phyloP scores from a whole-genome alignment of 2,113 vertebrate species.

The Limnothrissa miodon region DNA sequence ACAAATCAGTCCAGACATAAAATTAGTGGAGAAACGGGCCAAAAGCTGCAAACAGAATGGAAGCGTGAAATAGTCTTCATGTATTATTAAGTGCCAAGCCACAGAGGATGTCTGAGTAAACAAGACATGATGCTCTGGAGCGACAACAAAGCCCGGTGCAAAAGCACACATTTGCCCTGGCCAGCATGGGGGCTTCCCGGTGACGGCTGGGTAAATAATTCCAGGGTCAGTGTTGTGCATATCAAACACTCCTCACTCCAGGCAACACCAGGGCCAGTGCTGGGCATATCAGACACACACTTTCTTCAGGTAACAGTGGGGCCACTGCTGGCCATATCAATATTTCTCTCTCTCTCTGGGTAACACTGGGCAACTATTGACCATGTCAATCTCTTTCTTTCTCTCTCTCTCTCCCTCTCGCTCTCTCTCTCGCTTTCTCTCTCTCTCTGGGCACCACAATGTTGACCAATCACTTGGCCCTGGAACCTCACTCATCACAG shows the following conservation, averaged over 20 bases:
- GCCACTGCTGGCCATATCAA: too few species aligned
- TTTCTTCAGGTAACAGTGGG: too few species aligned
- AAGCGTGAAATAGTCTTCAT: slow-evolving; percentile 56
- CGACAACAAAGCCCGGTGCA: slow-evolving; percentile 65
- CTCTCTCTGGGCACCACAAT: slow-evolving; percentile 22
- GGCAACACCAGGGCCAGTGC: too few species aligned
- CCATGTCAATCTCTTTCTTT: too few species aligned
- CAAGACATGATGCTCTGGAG: slow-evolving; percentile 62
- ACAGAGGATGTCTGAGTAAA: slow-evolving; percentile 63
- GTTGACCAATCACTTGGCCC: slow-evolving; percentile 51
- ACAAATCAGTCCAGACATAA: not conserved
- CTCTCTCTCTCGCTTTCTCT: too few species aligned
- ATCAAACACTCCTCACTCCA: slow-evolving; percentile 45
- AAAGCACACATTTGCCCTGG: slow-evolving; percentile 51
- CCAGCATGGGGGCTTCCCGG: slow-evolving; percentile 62
- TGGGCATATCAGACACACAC: too few species aligned
- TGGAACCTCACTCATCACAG: slow-evolving; percentile 37
- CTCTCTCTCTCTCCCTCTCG: too few species aligned
- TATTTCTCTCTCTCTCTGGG: too few species aligned
- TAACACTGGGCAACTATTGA: too few species aligned
- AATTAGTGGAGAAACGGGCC: not conserved
- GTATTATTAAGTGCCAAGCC: slow-evolving; percentile 65
- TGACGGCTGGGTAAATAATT: slow-evolving; percentile 66
- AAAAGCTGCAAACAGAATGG: not conserved
- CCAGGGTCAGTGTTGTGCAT: slow-evolving; percentile 55